phyloP scores from a whole-genome alignment of 2,797 vertebrate species.

The Hippoglossus hippoglossus region DNA sequence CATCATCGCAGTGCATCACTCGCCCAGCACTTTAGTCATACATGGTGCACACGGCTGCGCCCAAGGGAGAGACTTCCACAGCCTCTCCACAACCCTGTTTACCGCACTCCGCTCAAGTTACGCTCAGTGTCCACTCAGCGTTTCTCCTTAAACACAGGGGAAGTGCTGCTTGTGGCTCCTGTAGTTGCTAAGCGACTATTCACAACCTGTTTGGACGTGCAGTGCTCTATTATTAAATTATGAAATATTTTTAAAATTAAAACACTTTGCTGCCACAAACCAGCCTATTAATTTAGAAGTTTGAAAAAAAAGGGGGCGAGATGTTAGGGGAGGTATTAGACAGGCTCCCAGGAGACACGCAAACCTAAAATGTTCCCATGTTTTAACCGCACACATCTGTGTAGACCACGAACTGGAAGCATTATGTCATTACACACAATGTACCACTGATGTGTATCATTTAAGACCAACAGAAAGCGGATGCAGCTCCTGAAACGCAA shows the following conservation, averaged over 20 bases:
- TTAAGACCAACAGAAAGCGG: constrained; percentile 47
- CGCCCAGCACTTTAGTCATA: constrained; percentile 62
- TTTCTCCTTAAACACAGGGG: constrained; percentile 28
- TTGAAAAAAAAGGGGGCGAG: constrained; percentile 12
- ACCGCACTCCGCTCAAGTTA: constrained; percentile 39
- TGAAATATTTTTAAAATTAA: constrained; percentile 42
- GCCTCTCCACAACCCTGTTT: constrained; percentile 33
- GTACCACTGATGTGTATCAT: constrained; percentile 49
- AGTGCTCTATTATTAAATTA: constrained; percentile 25
- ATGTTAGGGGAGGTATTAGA: constrained; percentile 20
- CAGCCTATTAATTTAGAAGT: constrained; percentile 32
- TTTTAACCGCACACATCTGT: constrained; percentile 27
- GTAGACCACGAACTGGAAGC: constrained; percentile 36
- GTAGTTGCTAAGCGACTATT: constrained; percentile 70
- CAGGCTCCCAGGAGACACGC: constrained; percentile 28
- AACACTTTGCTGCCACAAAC: constrained; percentile 43
- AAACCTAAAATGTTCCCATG: constrained; percentile 31
- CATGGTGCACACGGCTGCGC: constrained; percentile 35
- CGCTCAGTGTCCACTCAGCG: constrained; percentile 53
- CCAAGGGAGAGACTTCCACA: constrained; percentile 40
- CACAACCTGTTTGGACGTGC: constrained; percentile 45
- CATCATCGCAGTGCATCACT: constrained; percentile 55
- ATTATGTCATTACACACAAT: constrained; percentile 54
- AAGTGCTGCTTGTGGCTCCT: constrained; percentile 44
- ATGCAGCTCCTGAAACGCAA: constrained; percentile 49